Conservation (phyloP, 1,140 invertebrate species). For the Drosophila quadrilineata region DNA sequence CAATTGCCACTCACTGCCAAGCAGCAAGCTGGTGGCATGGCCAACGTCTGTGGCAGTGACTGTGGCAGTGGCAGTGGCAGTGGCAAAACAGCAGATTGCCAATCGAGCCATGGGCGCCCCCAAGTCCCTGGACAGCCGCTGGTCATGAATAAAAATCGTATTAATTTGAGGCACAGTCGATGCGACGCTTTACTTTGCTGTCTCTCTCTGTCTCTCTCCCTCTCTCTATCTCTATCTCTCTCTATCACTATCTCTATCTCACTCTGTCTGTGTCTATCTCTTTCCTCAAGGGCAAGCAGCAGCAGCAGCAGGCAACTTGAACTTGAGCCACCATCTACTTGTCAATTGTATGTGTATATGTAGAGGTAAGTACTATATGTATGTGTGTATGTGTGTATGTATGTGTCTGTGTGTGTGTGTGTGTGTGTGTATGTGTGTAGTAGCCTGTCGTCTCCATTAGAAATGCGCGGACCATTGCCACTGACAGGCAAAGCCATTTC, state of each 20-base stretch:
- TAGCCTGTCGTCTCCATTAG: conserved; percentile 40
- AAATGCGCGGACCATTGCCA: conserved; percentile 56
- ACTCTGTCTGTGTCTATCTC: too few relatives aligned
- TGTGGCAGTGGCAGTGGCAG: conserved; percentile 10
- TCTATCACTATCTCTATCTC: not conserved
- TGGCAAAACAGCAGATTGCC: conserved; percentile 49
- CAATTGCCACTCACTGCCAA: conserved; percentile 30
- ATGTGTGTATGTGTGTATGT: not conserved
- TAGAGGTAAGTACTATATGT: too few relatives aligned
- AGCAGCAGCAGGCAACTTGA: conserved; percentile 67
- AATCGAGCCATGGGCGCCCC: conserved; percentile 57
- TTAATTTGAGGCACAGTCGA: conserved; percentile 69
- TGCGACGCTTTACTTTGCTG: conserved; percentile 38
- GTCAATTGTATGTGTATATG: too few relatives aligned
- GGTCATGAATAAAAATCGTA: conserved; percentile 78
- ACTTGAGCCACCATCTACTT: conserved; percentile 50
- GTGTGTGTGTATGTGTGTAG: not conserved
- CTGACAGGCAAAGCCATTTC: conserved; percentile 22
- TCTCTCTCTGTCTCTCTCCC: not conserved
- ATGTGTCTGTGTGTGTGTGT: not conserved
- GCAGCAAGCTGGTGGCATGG: conserved; percentile 3
- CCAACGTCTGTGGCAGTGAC: conserved; percentile 2
- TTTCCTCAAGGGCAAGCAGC: conserved; percentile 35
- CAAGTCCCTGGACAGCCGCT: conserved; percentile 15
- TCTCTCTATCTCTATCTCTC: not conserved